Conservation (phyloP, 2,797 vertebrate species). For the Loris lydekkerianus region DNA sequence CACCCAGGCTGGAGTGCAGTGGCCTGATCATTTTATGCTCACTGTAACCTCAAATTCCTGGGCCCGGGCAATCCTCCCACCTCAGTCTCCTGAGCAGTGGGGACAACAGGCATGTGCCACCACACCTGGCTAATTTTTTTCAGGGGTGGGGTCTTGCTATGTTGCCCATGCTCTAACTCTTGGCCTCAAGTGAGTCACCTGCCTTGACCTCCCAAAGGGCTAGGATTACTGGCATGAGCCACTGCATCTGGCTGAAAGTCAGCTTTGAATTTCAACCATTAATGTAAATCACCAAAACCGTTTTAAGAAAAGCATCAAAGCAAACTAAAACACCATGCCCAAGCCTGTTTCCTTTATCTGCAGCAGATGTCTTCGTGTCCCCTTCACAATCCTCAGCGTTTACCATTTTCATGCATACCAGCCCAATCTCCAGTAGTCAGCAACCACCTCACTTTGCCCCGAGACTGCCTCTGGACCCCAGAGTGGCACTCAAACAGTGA, state of each 20-base stretch:
- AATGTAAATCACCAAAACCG: constrained; percentile 18
- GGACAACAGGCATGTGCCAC: neutral
- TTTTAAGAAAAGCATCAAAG: neutral
- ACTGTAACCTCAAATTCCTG: neutral
- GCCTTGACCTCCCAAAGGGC: neutral
- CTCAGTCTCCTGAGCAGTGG: neutral
- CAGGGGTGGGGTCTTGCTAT: neutral
- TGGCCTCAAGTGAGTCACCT: neutral
- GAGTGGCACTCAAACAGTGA: neutral
- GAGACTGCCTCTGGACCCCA: neutral
- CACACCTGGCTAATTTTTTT: neutral
- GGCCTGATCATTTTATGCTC: neutral
- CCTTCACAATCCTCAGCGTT: neutral
- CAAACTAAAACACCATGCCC: neutral
- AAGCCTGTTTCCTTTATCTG: neutral
- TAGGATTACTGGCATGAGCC: neutral
- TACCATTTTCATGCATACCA: neutral
- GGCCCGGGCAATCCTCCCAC: neutral
- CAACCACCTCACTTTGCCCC: neutral
- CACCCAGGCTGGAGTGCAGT: neutral
- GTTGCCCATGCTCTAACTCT: neutral
- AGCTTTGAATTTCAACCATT: neutral
- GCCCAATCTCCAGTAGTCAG: neutral
- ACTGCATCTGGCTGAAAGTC: neutral
- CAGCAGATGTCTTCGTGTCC: neutral